These are phyloP conservation scores for Vireo altiloquus DNA, from an alignment of 2,113 vertebrate genomes.

Conservation along the genomic window DNA sequence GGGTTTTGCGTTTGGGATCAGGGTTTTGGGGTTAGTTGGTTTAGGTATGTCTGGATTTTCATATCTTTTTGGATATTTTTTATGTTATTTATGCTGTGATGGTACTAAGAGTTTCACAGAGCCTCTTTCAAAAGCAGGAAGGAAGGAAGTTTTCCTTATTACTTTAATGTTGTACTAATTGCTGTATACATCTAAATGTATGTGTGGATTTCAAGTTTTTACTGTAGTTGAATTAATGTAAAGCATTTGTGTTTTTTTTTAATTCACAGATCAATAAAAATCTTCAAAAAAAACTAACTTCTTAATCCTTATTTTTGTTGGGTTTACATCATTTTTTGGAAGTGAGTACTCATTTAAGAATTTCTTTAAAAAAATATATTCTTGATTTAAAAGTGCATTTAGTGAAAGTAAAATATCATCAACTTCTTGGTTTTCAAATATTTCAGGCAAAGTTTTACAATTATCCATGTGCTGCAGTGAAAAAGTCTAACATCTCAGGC, in stretches of 20 bases:
- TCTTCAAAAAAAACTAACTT: neutral
- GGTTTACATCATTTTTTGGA: neutral
- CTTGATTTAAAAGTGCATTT: neutral
- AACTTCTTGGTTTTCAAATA: neutral
- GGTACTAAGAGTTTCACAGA: neutral
- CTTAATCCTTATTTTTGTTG: neutral
- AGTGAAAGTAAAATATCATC: conserved; percentile 12
- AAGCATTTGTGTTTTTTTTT: neutral
- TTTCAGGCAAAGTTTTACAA: conserved; percentile 13
- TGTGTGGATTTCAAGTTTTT: neutral
- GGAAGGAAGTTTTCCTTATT: neutral
- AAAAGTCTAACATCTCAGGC: neutral
- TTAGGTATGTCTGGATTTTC: neutral
- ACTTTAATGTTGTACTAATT: neutral
- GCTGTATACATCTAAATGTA: neutral
- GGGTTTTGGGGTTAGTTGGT: too few species aligned
- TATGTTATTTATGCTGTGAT: rapidly evolving
- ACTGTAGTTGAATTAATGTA: neutral
- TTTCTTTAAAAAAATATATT: neutral
- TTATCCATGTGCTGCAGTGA: neutral
- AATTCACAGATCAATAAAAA: neutral
- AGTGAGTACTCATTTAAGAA: neutral
- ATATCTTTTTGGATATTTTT: neutral
- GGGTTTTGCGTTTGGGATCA: too few species aligned
- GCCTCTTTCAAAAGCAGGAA: neutral